phyloP scores from a whole-genome alignment of 2,888 invertebrate species.

The Synanthedon vespiformis region DNA sequence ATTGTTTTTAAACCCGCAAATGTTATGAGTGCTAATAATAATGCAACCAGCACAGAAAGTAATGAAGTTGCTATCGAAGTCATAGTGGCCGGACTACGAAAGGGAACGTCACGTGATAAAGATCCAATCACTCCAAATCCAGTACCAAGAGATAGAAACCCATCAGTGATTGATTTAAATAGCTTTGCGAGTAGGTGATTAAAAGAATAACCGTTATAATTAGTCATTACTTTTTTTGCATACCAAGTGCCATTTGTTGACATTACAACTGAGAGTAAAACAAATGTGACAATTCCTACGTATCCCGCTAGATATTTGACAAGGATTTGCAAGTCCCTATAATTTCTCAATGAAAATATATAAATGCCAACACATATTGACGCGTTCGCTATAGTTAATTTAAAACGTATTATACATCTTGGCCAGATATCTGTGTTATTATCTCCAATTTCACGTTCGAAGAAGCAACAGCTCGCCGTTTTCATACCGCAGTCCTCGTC shows the following conservation, averaged over 20 bases:
- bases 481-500: conserved; percentile 48
- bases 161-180: conserved; percentile 22
- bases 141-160: conserved; percentile 34
- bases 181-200: conserved; percentile 10
- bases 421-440: conserved; percentile 24
- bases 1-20: conserved; percentile 49
- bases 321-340: conserved; percentile 28
- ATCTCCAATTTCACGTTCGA: conserved; percentile 40
- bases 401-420: conserved; percentile 34
- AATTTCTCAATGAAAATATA: conserved; percentile 36
- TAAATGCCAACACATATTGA: conserved; percentile 26
- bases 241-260: conserved; percentile 51
- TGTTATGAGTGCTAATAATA: conserved; percentile 31
- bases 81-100: conserved; percentile 56
- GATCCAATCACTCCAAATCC: conserved; percentile 43
- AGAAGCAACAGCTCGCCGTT: conserved; percentile 49
- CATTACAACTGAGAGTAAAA: conserved; percentile 39
- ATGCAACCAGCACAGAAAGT: conserved; percentile 27
- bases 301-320: conserved; percentile 29
- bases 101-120: conserved; percentile 37
- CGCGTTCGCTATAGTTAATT: conserved; percentile 23
- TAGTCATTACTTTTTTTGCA: conserved; percentile 23
- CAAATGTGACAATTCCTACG: conserved; percentile 24
- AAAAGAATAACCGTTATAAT: conserved; percentile 23
- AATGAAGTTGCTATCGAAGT: conserved; percentile 37